Evolutionary conservation across 2,888 invertebrate genomes (phyloP).

Genomic region (Drosophila meridiana): DNA sequence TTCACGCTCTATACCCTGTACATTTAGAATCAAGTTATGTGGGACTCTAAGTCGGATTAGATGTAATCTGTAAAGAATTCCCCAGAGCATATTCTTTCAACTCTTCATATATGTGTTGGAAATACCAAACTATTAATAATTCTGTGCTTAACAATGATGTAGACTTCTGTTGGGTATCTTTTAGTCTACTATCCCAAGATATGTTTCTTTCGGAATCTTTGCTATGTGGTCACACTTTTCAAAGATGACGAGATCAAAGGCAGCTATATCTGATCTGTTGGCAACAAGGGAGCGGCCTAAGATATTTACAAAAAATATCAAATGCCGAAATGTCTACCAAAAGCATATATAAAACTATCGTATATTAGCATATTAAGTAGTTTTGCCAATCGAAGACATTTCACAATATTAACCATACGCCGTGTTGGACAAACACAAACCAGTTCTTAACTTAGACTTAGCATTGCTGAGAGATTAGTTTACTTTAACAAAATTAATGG

Average conservation of each 20-base stretch:
- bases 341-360: conserved; percentile 1
- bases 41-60: background rate
- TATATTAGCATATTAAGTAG: conserved; percentile 29
- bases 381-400: background rate
- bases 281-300: conserved; percentile 9
- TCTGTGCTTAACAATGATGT: background rate
- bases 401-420: conserved; percentile 5
- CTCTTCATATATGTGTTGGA: background rate
- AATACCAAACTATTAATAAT: background rate
- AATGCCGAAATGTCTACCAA: conserved; percentile 12
- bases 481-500: background rate
- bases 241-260: conserved; percentile 18
- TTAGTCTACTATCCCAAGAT: background rate
- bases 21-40: background rate
- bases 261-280: conserved; percentile 24
- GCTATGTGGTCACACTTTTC: conserved; percentile 7
- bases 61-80: background rate
- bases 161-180: background rate
- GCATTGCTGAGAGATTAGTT: background rate
- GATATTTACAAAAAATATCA: conserved; percentile 13
- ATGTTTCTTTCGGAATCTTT: background rate
- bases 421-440: conserved; percentile 3
- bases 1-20: conserved; percentile 5
- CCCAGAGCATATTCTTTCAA: background rate
- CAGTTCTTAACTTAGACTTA: conserved; percentile 2